Conservation (phyloP, 2,797 vertebrate genomes). For the Clamator glandarius region DNA sequence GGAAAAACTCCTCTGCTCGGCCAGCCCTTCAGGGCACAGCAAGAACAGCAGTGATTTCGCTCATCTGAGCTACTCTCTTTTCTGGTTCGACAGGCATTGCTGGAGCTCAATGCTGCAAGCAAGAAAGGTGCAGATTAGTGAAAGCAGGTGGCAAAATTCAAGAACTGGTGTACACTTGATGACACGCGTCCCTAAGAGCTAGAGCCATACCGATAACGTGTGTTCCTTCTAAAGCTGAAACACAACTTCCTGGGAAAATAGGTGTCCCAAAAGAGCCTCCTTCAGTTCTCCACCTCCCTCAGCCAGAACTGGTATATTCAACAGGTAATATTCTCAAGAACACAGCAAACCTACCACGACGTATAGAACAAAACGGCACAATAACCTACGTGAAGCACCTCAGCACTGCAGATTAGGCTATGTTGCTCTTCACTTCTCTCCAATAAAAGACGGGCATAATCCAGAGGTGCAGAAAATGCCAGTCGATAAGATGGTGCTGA, state of each 20-base stretch:
- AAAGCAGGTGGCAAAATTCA: neutral
- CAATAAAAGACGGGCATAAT: neutral
- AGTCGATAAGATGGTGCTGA: neutral
- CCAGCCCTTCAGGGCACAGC: neutral
- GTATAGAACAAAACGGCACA: accelerated
- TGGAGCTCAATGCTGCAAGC: neutral
- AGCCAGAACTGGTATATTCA: neutral
- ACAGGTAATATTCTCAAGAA: neutral
- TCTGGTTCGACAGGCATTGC: neutral
- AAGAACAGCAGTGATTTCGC: neutral
- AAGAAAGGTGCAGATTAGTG: neutral
- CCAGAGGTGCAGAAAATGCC: neutral
- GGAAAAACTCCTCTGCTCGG: neutral
- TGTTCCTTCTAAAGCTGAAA: neutral
- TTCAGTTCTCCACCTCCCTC: neutral
- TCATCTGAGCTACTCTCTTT: neutral
- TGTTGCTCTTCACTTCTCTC: neutral
- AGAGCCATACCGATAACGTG: too few species aligned
- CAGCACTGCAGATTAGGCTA: neutral
- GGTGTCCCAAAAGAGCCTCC: neutral
- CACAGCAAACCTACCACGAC: neutral
- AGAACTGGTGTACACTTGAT: neutral
- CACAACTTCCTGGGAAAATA: neutral
- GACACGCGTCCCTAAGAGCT: neutral
- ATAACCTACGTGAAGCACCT: neutral